Base-by-base conservation (phyloP, 1,140 invertebrate genomes). In the Rhyacophila brunnea region DNA sequence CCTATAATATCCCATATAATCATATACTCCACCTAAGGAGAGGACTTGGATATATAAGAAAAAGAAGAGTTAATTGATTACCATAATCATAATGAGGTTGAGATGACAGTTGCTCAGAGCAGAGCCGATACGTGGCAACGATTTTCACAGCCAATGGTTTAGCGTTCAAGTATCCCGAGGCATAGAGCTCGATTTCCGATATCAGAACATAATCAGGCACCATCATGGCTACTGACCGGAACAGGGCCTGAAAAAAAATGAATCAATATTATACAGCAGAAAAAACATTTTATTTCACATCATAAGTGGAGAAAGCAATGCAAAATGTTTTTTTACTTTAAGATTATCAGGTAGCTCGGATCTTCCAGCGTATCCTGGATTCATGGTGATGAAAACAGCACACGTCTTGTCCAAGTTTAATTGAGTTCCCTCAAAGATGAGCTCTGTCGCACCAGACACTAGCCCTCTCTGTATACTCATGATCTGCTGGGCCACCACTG, bases 171-270 rank as follows among this genome's bases (percentile, higher is more conserved):
- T 96, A 98, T n/a, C 95, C 95, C 72, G 87, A 94, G 0, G 95
- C 95, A 67, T 96, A 96, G 0, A 98, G 72, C 43, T 91, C 91
- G 60, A 96, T 96, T 78, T 98, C 95, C 0, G 94, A 91, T 68
- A 98, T 98, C 9, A 97, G 72, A 7, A 92, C 91, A 74, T 96
- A 96, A 76, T 98, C 94, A 0, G 95, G 95, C 15, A 97, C 93
- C 94, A 97, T 97, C 95, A 98, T 98, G 19, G 95, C 94, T 11
- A 98, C 94, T 1, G 94, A 91, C 62, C 95, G 84, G 81, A 98
- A 98, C 4, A 98, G 73, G 0, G 93, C 92, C 85, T 91, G 68
- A 1, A 69, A 68, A 49, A 42, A 17, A 19, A 50, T 55, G 1
- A 15, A 6, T 19, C 5, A 14, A 47, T 23, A 6, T 13, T 40